A percentile compares a stretch with the other conserved stretches of the same genome.
These are phyloP conservation scores for Meliscaeva auricollis DNA, from an alignment of 2,888 invertebrate genomes.

Conservation along the genomic window DNA sequence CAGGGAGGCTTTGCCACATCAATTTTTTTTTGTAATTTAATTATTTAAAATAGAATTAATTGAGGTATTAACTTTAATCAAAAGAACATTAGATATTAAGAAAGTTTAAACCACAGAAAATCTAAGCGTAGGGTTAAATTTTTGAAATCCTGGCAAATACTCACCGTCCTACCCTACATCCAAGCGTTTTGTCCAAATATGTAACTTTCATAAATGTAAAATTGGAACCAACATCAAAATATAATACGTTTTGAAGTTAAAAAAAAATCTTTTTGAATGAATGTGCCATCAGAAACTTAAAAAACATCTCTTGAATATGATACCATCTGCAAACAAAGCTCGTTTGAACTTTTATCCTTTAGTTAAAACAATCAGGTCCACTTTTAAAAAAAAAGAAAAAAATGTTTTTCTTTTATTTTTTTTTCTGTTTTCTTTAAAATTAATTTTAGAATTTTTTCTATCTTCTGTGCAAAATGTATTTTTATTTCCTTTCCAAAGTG, in stretches of 20 bases:
- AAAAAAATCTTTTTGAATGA: neutral
- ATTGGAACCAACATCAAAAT: neutral
- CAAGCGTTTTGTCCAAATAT: no score
- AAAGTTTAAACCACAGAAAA: no score
- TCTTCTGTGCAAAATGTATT: neutral
- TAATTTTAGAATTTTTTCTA: constrained; percentile 36
- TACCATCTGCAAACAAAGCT: neutral
- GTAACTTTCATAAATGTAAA: no score
- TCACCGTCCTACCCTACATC: no score
- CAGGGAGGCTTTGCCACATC: no score
- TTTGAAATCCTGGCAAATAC: no score
- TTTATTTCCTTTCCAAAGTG: constrained; percentile 37
- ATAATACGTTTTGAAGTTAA: neutral
- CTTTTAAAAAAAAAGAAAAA: neutral
- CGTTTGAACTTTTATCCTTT: neutral
- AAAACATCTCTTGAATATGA: neutral
- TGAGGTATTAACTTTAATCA: no score
- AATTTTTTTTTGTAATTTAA: no score
- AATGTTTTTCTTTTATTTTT: neutral
- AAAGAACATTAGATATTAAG: no score
- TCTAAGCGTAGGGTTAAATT: no score
- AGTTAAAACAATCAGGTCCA: neutral
- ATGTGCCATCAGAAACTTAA: neutral
- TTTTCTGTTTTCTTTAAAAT: constrained; percentile 41
- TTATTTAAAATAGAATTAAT: no score